These are phyloP conservation scores for Rhinichthys osculus DNA, from an alignment of 2,797 vertebrate species.

Conservation along the genomic window DNA sequence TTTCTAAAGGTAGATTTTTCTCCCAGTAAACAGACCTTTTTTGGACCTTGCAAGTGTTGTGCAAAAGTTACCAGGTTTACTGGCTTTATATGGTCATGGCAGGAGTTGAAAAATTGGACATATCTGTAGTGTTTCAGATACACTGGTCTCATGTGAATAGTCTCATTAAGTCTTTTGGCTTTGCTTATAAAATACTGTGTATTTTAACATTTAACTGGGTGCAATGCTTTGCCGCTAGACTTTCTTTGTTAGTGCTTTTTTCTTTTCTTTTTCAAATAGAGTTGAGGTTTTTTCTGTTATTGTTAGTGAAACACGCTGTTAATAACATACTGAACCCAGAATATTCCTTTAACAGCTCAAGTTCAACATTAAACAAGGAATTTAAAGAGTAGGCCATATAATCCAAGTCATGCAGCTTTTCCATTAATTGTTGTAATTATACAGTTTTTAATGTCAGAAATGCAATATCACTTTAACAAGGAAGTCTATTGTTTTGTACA, in stretches of 20 bases:
- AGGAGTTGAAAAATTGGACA: slow-evolving; percentile 4
- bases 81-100: slow-evolving; percentile 26
- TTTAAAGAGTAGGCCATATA: neutral
- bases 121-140: neutral
- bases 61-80: neutral
- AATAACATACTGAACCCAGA: neutral
- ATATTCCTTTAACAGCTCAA: neutral
- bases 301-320: neutral
- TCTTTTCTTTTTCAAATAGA: neutral
- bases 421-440: neutral
- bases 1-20: neutral
- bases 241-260: neutral
- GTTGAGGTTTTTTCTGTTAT: neutral
- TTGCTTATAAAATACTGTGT: slow-evolving; percentile 11
- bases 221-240: neutral
- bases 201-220: neutral
- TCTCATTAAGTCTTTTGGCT: neutral
- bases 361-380: neutral
- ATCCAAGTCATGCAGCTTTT: neutral
- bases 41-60: neutral
- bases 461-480: slow-evolving; percentile 35
- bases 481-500: slow-evolving; percentile 53
- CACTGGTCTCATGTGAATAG: neutral
- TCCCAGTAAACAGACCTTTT: neutral
- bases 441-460: neutral